Evolutionary conservation across 2,888 invertebrate genomes (phyloP), one percentile per base, ranked within the genome.

Genomic region (Macrophya alboannulata): DNA sequence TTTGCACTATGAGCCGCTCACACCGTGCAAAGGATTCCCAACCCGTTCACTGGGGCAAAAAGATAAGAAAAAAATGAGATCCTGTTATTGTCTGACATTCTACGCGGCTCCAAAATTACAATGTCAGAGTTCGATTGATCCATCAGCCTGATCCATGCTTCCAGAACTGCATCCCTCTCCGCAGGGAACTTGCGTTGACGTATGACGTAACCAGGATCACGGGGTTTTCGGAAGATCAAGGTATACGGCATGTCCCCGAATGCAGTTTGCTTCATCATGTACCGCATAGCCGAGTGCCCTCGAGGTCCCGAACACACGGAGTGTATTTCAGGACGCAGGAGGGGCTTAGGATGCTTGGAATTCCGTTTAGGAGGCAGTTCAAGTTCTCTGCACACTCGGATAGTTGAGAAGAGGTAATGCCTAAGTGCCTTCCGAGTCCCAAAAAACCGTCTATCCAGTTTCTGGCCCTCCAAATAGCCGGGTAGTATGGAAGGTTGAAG

Each of bases 291-390:
- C 48, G 31, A 77, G 77, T 77, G 31, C 17, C 77, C 77, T 77
- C 37, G 55, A 77, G 37, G 31, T 55, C 21, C 77, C 31, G 77
- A 77, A 77, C 55, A 31, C 77, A 77, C 77, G 25, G 48, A 48
- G 55, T 55, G 55, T 55, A 55, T 77, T 77, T 10, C 51, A 37
- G 25, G 31, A 51, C 12, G 17, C 43, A 25, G 37, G 43, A 45
- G 48, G 25, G 45, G 21, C 25, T 48, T 31, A 55, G 77, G 77
- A 77, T 55, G 55, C 77, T 37, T 31, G 55, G 31, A 48, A 77
- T 77, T 77, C 77, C 77, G 77, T 77, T 48, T 55, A 51, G 31
- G 25, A 31, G 48, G 55, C 15, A 51, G 48, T 77, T 77, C 77
- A 25, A 77, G 77, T 77, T 55, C 55, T 55, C 77, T 77, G 77